Percentiles rank a stretch among this genome's conserved stretches.
phyloP scores from a whole-genome alignment of 1,140 invertebrate species.

The Druon quercuslanigerum region DNA sequence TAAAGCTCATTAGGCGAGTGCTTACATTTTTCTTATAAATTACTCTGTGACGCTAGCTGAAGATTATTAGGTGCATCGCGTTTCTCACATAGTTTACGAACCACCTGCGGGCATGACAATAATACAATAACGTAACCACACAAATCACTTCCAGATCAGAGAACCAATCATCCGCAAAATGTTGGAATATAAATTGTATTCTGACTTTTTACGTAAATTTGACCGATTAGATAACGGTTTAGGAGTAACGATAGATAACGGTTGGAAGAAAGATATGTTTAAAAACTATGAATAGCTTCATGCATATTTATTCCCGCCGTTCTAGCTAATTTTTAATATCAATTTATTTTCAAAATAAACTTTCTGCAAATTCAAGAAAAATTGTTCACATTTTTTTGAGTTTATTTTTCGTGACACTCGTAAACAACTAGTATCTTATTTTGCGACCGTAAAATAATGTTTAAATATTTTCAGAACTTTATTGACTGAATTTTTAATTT shows the following conservation, averaged over 20 bases:
- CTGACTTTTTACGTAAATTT: background rate
- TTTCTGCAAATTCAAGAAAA: too few relatives aligned
- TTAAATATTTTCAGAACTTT: too few relatives aligned
- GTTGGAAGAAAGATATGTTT: background rate
- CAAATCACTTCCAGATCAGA: background rate
- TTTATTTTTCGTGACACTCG: too few relatives aligned
- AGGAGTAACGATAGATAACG: constrained; percentile 1
- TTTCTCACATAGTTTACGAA: background rate
- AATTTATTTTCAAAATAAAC: background rate
- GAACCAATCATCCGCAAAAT: background rate
- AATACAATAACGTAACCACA: background rate
- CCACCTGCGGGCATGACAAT: background rate
- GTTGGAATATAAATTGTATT: background rate
- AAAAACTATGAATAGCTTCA: background rate
- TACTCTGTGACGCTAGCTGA: background rate
- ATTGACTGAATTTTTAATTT: too few relatives aligned
- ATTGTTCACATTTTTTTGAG: too few relatives aligned
- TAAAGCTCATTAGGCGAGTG: constrained; percentile 18
- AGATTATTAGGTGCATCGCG: constrained; percentile 13
- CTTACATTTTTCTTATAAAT: background rate
- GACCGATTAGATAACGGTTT: background rate
- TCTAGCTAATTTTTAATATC: background rate
- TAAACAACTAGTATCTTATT: too few relatives aligned
- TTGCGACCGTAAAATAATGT: too few relatives aligned
- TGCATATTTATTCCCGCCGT: background rate